A percentile compares a stretch with the other conserved stretches of the same genome.
Conservation (phyloP, 2,113 vertebrate genomes). For the Romanogobio albipinnatus region DNA sequence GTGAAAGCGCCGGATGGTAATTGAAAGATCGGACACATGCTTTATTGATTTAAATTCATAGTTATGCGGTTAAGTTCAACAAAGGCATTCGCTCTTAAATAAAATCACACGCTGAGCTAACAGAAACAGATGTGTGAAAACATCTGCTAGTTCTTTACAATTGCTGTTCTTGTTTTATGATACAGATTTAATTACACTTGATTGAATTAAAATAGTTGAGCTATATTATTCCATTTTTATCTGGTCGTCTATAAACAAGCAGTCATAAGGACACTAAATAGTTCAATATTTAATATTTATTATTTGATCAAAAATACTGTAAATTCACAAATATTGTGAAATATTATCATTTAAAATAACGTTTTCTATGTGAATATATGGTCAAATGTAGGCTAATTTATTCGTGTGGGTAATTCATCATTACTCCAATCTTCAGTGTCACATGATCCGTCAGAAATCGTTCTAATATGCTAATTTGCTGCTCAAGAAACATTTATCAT, state of each 20-base stretch:
- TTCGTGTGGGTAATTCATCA: neutral
- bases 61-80: neutral
- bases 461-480: neutral
- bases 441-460: neutral
- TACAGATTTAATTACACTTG: neutral
- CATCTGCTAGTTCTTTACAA: neutral
- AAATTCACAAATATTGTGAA: neutral
- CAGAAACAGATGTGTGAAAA: neutral
- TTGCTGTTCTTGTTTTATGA: neutral
- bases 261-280: neutral
- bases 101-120: neutral
- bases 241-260: neutral
- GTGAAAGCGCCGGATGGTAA: neutral
- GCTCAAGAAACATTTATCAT: neutral
- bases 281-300: too few relatives aligned
- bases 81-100: neutral
- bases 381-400: neutral
- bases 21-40: conserved; percentile 10
- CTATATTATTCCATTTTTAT: neutral
- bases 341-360: neutral
- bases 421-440: neutral
- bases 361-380: neutral
- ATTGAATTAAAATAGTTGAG: neutral
- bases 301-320: neutral
- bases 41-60: neutral